Evolutionary conservation across 1,140 invertebrate genomes (phyloP).

Genomic region (Tribolium castaneum): DNA sequence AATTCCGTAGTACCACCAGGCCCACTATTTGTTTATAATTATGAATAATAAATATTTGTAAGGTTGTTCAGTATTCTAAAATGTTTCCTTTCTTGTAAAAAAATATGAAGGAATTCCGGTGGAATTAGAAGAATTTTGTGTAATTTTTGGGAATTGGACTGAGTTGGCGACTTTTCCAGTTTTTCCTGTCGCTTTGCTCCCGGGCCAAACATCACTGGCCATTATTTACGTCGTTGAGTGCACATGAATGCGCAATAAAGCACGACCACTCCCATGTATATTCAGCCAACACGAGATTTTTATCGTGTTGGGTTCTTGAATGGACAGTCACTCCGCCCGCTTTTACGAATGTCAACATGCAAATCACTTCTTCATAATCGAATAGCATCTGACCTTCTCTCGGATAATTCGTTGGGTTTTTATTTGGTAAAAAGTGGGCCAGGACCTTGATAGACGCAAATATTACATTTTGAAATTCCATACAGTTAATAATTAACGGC

Average conservation of each 20-base stretch:
- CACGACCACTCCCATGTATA: constrained; percentile 11
- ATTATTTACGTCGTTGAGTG: constrained; percentile 9
- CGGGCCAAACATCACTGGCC: neutral
- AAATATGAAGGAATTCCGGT: no score
- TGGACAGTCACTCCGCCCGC: constrained; percentile 20
- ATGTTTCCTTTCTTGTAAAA: no score
- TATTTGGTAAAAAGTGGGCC: constrained; percentile 1
- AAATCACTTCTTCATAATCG: constrained; percentile 28
- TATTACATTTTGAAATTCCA: neutral
- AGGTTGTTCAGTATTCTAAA: no score
- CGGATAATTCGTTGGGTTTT: neutral
- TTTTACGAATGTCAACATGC: constrained; percentile 31
- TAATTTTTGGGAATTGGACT: no score
- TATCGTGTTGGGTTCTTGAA: constrained; percentile 15
- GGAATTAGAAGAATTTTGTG: no score
- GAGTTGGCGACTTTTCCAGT: no score
- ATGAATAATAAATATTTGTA: no score
- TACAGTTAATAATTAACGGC: neutral
- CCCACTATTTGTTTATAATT: no score
- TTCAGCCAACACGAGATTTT: constrained; percentile 12
- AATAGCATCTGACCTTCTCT: neutral
- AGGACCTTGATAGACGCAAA: neutral
- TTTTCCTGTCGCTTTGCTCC: no score
- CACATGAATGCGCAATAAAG: constrained; percentile 29
- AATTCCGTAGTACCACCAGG: no score